These are phyloP conservation scores for Oryzias woworae DNA, from an alignment of 2,113 vertebrate species.

Conservation along the genomic window DNA sequence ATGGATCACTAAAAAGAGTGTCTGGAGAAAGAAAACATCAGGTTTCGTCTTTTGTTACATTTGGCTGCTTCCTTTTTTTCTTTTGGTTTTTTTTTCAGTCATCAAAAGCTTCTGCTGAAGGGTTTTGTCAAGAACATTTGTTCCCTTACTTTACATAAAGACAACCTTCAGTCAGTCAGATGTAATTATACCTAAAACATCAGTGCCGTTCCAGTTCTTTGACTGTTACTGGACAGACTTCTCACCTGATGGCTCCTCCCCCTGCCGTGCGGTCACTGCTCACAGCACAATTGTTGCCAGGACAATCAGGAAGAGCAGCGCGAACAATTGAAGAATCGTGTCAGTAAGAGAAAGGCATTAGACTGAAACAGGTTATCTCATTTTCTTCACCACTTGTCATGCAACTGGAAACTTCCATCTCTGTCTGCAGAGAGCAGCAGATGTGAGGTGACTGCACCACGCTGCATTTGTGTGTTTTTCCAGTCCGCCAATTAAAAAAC, in stretches of 20 bases:
- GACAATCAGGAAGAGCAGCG: constrained; percentile 67
- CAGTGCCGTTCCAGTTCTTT: neutral
- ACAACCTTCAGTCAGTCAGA: too few relatives aligned
- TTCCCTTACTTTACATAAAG: too few relatives aligned
- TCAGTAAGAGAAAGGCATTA: constrained; percentile 51
- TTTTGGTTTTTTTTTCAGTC: too few relatives aligned
- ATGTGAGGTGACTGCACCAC: constrained; percentile 29
- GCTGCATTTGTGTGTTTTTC: neutral
- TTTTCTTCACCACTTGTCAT: constrained; percentile 64
- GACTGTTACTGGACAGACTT: constrained; percentile 39
- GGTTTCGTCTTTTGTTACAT: neutral
- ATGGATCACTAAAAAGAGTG: constrained; percentile 21
- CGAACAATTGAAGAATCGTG: constrained; percentile 62
- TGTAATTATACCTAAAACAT: neutral
- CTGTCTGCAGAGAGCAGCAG: constrained; percentile 47
- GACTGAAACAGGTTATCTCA: constrained; percentile 66
- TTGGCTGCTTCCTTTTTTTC: too few relatives aligned
- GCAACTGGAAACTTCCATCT: constrained; percentile 29
- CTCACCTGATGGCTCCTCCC: constrained; percentile 57
- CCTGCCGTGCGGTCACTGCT: constrained; percentile 63
- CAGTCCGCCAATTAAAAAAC: neutral
- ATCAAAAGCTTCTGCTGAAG: too few relatives aligned
- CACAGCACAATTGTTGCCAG: constrained; percentile 36
- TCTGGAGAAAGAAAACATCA: neutral
- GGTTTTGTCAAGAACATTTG: too few relatives aligned